Base-by-base conservation (phyloP, 1,140 invertebrate species). In the Camponotus pennsylvanicus region DNA sequence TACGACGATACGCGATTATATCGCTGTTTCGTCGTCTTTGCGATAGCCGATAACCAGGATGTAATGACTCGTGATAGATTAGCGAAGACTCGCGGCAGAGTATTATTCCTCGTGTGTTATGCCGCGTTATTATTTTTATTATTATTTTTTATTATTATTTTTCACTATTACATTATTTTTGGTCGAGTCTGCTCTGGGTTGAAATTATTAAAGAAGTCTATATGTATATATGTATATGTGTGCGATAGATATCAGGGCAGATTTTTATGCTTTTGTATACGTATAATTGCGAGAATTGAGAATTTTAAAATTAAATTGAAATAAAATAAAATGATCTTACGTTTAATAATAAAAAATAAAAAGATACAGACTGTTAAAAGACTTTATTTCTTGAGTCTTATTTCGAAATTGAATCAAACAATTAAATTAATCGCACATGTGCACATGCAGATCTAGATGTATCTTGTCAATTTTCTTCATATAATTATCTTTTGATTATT, bases 1-100 rank as follows among this genome's bases (percentile, higher is more conserved):
- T 59, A 42, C 59, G 49, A 18, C 49, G 49, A 57, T 40, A 52
- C 13, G 55, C 55, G 69, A 83, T 83, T 83, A 83, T 40, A 45
- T 83, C 69, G 67, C 40, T 32, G 55, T 18, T 3, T 21, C n/a
- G 18, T 70, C 66, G 78, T 83, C 79, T 52, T 61, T 32, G 18
- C 67, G 67, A 59, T 82, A 37, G 21, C n/a, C 37, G 40, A 21
- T 1, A 15, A 45, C 9, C 21, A 4, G 27, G 45, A 45, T 18
- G 32, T 37, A 52, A 82, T 82, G 52, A 59, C 79, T 49, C 70
- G 70, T 49, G 27, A 55, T 34, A 52, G 49, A 52, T 52, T 52
- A 52, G 49, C 13, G 49, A 52, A 52, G 13, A 49, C 45, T 15
- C 15, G 59, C 59, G 27, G 27, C 69, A n/a, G 45, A 27, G 15